Evolutionary conservation across 2,113 vertebrate genomes (phyloP), one percentile per base, ranked within the genome.

Genomic region (Eupsittula cactorum): DNA sequence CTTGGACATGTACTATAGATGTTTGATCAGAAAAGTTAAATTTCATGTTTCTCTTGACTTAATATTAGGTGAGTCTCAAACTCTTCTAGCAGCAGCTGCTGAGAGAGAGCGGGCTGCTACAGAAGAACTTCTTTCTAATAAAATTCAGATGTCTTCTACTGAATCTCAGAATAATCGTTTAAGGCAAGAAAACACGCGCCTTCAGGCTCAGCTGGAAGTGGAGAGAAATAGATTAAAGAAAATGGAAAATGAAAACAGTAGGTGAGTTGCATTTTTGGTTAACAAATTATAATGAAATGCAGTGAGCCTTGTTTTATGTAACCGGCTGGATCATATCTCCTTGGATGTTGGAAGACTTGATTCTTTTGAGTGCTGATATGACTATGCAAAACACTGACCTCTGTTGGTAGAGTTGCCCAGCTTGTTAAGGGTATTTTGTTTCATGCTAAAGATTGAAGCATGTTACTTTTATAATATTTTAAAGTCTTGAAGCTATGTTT

Each of bases 121-220:
- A 21, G 99, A 99, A 95, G 99, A 99, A 70, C 98, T 99, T 44
- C 96, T 99, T 91, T 97, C 98, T 88, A 97, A 98, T 90, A 99
- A 98, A 96, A 98, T 98, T 84, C 99, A 99, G 70, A 95, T 99
- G 95, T 98, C 98, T 73, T 98, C 99, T 41, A 88, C 98, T 82
- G 99, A 99, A 44, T 99, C 99, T 88, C 99, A 99, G 96, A 99
- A 99, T 96, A 98, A 98, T 65, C 97, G 99, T 70, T 93, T 99
- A 68, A 98, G 99, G 62, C 99, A 99, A 90, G 99, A 99, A 95
- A 99, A 99, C 73, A 98, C 98, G 20, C 98, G 98, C 41, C 94
- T 98, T 82, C 98, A 99, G 90, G 98, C 98, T 82, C 99, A 99
- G 57, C 93, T 99, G 62, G 99, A 99, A 39, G 91, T 98, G 39